Percentiles rank a stretch among this genome's conserved stretches.
These are phyloP conservation scores for Herpailurus yagouaroundi DNA, from an alignment of 2,113 vertebrate species.

Conservation along the genomic window DNA sequence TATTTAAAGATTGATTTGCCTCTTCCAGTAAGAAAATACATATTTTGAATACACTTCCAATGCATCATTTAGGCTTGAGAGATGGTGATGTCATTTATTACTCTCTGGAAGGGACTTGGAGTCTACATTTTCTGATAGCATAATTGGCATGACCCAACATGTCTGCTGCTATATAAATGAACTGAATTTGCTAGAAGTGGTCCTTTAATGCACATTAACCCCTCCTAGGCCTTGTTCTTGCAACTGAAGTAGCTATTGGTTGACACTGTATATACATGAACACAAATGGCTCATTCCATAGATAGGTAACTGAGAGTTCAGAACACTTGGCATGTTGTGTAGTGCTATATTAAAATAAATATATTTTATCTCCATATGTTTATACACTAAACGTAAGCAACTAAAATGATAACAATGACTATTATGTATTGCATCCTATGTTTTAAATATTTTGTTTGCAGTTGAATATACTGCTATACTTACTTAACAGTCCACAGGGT, in stretches of 20 bases:
- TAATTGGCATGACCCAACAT: background rate
- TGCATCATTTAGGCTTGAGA: background rate
- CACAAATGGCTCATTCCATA: background rate
- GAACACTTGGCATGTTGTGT: background rate
- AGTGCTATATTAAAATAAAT: background rate
- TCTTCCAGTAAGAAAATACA: background rate
- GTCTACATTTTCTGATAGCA: background rate
- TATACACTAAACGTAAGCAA: background rate
- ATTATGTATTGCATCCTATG: background rate
- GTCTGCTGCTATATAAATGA: background rate
- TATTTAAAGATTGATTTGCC: conserved; percentile 35
- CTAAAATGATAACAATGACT: background rate
- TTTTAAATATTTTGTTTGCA: background rate
- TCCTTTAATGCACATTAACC: background rate
- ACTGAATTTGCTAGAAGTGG: background rate
- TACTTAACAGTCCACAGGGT: background rate
- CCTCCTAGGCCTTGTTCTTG: background rate
- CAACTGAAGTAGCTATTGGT: background rate
- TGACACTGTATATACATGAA: background rate
- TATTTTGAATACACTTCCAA: background rate
- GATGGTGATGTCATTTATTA: background rate
- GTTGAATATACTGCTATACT: background rate
- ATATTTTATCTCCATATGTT: background rate
- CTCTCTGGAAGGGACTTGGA: background rate
- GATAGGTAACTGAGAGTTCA: background rate